Evolutionary conservation across 1,140 invertebrate genomes (phyloP).

Genomic region (Hylaeus volcanicus): DNA sequence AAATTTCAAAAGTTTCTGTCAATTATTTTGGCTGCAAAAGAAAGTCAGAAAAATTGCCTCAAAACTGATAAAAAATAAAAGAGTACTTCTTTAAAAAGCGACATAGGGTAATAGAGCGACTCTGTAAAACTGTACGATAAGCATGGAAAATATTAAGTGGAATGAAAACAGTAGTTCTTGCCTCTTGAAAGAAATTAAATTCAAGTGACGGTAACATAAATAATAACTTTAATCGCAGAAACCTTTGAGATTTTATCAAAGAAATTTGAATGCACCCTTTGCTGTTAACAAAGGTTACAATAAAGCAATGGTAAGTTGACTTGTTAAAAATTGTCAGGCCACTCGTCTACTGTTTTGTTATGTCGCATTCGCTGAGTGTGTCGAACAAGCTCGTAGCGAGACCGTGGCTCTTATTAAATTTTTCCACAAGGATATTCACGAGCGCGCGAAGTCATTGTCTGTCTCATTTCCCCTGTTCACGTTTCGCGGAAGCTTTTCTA

Average conservation of each 20-base stretch:
- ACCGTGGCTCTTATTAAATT: conserved; percentile 14
- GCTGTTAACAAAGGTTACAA: background rate
- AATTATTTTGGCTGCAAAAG: too few species aligned
- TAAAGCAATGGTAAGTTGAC: background rate
- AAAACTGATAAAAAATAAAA: too few species aligned
- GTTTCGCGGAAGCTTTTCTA: background rate
- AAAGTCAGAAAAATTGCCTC: too few species aligned
- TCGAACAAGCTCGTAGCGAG: background rate
- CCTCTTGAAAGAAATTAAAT: background rate
- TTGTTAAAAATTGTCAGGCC: background rate
- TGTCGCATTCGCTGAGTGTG: background rate
- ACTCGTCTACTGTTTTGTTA: background rate
- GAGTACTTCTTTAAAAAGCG: too few species aligned
- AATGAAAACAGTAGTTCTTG: too few species aligned
- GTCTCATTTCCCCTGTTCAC: conserved; percentile 25
- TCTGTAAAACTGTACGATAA: too few species aligned
- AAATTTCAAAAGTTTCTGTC: too few species aligned
- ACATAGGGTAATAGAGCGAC: too few species aligned
- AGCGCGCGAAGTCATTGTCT: conserved; percentile 17
- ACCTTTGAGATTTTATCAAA: background rate
- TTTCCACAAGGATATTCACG: conserved; percentile 12
- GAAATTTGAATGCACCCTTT: background rate
- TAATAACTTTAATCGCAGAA: background rate
- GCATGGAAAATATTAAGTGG: too few species aligned
- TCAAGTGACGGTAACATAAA: background rate